Conservation (phyloP, 2,888 invertebrate species). For the Torymus tubicola region DNA sequence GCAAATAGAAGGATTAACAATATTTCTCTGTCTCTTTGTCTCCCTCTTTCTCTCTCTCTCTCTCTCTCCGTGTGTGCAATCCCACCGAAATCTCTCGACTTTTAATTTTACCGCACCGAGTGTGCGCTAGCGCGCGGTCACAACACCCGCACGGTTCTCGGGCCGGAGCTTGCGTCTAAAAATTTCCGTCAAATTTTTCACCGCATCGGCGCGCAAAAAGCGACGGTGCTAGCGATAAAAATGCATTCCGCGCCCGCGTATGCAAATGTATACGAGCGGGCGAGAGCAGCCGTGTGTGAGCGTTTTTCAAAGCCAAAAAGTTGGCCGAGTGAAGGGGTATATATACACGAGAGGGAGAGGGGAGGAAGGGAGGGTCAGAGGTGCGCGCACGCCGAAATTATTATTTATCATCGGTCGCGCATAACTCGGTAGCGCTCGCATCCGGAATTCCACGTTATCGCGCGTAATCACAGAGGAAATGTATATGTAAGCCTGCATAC, state of each 20-base stretch:
- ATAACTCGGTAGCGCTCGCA: neutral
- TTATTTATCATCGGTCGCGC: conserved; percentile 39
- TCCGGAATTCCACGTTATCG: conserved; percentile 24
- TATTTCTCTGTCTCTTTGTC: too few relatives aligned
- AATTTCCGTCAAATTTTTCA: neutral
- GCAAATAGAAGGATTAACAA: conserved; percentile 31
- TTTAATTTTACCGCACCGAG: conserved; percentile 15
- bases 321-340: too few relatives aligned
- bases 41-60: too few relatives aligned
- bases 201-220: conserved; percentile 6
- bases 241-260: conserved; percentile 22
- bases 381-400: conserved; percentile 15
- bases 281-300: neutral
- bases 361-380: too few relatives aligned
- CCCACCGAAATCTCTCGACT: conserved; percentile 13
- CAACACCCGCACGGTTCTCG: neutral
- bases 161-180: too few relatives aligned
- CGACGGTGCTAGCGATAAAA: conserved; percentile 11
- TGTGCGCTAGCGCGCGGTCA: too few relatives aligned
- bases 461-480: conserved; percentile 32
- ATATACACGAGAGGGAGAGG: too few relatives aligned
- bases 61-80: neutral
- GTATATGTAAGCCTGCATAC: conserved; percentile 8
- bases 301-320: neutral
- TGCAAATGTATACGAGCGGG: neutral